Evolutionary conservation across 2,113 vertebrate species (phyloP).

Genomic region (Chloropsis cyanopogon): DNA sequence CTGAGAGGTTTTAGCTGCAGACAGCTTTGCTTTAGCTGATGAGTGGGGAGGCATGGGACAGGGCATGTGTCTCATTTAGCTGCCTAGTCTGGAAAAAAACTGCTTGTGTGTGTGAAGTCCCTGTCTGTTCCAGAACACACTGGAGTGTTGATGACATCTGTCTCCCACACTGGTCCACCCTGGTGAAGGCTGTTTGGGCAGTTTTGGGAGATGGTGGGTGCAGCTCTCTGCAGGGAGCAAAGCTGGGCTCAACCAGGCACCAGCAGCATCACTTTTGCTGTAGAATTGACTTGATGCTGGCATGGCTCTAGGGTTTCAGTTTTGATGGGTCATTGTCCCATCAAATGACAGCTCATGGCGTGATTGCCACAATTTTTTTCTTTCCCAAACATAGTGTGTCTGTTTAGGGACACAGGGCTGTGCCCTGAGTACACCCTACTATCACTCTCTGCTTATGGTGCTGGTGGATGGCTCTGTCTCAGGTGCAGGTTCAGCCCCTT

Average conservation of each 20-base stretch:
- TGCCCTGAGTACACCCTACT: background rate
- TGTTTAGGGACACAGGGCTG: background rate
- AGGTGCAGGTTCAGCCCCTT: background rate
- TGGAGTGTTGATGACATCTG: background rate
- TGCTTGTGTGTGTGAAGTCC: background rate
- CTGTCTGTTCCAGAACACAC: background rate
- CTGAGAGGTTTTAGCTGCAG: background rate
- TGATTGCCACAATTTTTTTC: background rate
- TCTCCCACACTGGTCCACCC: background rate
- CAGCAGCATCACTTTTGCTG: background rate
- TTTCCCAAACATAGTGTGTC: too few species aligned
- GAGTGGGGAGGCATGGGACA: background rate
- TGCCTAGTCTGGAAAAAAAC: background rate
- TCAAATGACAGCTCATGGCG: background rate
- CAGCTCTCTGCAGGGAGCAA: background rate
- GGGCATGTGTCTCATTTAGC: background rate
- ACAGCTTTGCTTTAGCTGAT: background rate
- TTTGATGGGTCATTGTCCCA: background rate
- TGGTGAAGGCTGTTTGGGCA: background rate
- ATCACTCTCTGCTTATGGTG: background rate
- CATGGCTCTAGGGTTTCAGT: background rate
- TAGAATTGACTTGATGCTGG: background rate
- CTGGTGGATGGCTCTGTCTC: background rate
- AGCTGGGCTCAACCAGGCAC: background rate
- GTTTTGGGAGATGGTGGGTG: background rate